These are phyloP conservation scores for Sminthopsis crassicaudata DNA, from an alignment of 2,113 vertebrate species.

Conservation along the genomic window DNA sequence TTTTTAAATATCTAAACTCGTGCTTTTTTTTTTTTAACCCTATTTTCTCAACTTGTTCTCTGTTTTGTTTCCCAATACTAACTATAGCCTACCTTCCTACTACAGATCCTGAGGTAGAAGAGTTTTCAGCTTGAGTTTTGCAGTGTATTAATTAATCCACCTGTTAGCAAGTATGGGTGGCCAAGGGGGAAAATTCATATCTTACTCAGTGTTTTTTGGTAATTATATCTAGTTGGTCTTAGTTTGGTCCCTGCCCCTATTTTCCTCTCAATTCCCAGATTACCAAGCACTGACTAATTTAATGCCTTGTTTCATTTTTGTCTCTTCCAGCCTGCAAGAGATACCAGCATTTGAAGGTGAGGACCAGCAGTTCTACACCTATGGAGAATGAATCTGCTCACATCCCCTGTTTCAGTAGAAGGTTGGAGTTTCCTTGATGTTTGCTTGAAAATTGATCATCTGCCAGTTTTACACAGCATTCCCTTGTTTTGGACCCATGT, in stretches of 20 bases:
- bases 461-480: slow-evolving; percentile 80
- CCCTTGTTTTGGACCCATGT: slow-evolving; percentile 84
- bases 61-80: slow-evolving; percentile 57
- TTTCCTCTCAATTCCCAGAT: background rate
- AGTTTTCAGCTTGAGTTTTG: slow-evolving; percentile 59
- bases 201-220: background rate
- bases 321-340: background rate
- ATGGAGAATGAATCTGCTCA: background rate
- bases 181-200: slow-evolving; percentile 56
- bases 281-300: background rate
- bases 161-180: slow-evolving; percentile 75
- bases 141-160: slow-evolving; percentile 73
- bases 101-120: slow-evolving; percentile 39
- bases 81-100: slow-evolving; percentile 75
- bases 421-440: slow-evolving; percentile 81
- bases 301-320: background rate
- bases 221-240: background rate
- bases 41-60: background rate
- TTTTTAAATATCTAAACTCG: background rate
- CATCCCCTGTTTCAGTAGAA: slow-evolving; percentile 85
- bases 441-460: slow-evolving; percentile 80
- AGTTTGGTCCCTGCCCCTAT: background rate
- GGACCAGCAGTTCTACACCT: background rate
- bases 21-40: background rate
- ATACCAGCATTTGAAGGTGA: background rate